Evolutionary conservation across 2,113 vertebrate species (phyloP), one percentile per base, ranked within the genome.

Genomic region (Zosterops borbonicus): DNA sequence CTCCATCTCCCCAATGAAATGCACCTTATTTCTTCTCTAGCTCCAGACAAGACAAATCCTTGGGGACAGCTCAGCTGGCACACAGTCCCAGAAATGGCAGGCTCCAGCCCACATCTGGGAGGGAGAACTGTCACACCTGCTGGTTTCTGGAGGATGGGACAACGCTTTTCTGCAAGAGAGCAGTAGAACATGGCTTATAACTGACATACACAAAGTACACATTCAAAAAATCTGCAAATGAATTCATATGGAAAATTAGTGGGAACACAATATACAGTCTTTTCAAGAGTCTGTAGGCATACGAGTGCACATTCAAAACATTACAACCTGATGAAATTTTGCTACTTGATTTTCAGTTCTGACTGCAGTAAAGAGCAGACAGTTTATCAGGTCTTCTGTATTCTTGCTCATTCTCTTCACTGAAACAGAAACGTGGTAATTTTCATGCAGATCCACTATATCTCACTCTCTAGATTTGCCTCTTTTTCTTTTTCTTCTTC

Each of bases 1-100:
- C 98, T 99, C 99, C 99, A 99, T 96, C 97, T 98, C 52, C 99
- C 99, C 56, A 98, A 98, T 78, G 97, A 95, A 89, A 98, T 82
- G 88, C 99, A 99, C 92, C 96, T 98, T 31, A 98, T 95, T 85
- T 98, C 98, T 92, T 98, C 97, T 94, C 90, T 97, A 90, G 98
- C 96, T 74, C 98, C 99, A 62, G 97, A 98, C 82, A 99, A 98
- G 74, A 96, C 27, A 94, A 99, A 99, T 65, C 99, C 99, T n/a
- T 89, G 97, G 18, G 91, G 98, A 97, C 99, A 99, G 90, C 96
- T 98, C 85, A 99, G 95, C 33, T 98, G 97, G 91, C 99, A 99
- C 28, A 94, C 20, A 3, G 97, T 98, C 65, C 99, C 99, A 33
- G 96, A 96, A 59, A 92, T 71, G 12, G 98, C 94, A 21, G 98